These are phyloP conservation scores for Noctuana brunneofusca DNA, from an alignment of 2,888 invertebrate genomes.

Conservation along the genomic window DNA sequence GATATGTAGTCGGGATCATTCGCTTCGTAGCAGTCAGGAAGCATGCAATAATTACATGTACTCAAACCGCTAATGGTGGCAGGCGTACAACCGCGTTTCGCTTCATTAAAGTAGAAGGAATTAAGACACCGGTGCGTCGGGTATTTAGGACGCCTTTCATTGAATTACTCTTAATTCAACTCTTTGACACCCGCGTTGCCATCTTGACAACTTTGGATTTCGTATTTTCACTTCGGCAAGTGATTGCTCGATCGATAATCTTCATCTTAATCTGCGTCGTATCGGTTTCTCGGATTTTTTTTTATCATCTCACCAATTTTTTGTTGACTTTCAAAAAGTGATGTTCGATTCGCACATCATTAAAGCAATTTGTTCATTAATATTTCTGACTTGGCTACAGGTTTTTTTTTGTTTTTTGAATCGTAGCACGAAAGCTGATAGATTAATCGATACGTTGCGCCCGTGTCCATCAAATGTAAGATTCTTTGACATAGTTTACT, in stretches of 20 bases:
- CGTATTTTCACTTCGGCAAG: slow-evolving; percentile 28
- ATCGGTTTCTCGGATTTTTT: slow-evolving; percentile 29
- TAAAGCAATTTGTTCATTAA: slow-evolving; percentile 32
- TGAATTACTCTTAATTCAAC: slow-evolving; percentile 29
- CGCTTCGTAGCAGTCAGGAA: slow-evolving; percentile 29
- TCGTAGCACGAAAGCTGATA: slow-evolving; percentile 8
- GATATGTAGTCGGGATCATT: slow-evolving; percentile 14
- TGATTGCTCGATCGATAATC: slow-evolving; percentile 17
- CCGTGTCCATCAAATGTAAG: slow-evolving; percentile 11
- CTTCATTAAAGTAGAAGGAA: slow-evolving; percentile 28
- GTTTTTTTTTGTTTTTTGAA: slow-evolving; percentile 7
- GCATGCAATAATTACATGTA: slow-evolving; percentile 32
- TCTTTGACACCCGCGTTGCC: slow-evolving; percentile 20
- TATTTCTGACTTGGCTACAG: slow-evolving; percentile 7
- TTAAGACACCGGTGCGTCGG: slow-evolving; percentile 14
- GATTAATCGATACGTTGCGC: slow-evolving; percentile 21
- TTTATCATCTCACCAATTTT: slow-evolving; percentile 10
- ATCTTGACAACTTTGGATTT: slow-evolving; percentile 21
- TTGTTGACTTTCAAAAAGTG: slow-evolving; percentile 26
- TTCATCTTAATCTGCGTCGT: slow-evolving; percentile 11
- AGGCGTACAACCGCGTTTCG: slow-evolving; percentile 25
- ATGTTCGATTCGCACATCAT: slow-evolving; percentile 30
- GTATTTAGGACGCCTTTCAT: slow-evolving; percentile 33
- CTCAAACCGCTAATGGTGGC: slow-evolving; percentile 30
- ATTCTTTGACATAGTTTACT: slow-evolving; percentile 20